Conservation (phyloP, 2,888 invertebrate genomes). For the Hofmannophila pseudospretella region DNA sequence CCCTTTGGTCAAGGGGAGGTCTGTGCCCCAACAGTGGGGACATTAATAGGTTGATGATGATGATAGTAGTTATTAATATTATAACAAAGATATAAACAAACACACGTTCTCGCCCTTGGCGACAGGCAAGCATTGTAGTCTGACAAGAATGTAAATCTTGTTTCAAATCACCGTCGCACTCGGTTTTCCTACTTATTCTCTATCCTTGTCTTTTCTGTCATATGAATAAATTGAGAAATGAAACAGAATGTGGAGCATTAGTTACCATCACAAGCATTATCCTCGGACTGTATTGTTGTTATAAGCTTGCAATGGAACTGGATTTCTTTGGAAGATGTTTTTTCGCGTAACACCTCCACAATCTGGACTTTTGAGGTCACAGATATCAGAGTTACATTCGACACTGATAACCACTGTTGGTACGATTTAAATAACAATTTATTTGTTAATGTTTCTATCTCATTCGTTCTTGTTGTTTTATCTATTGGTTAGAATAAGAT, state of each 20-base stretch:
- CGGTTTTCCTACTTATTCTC: conserved; percentile 21
- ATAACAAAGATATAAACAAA: not conserved
- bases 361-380: conserved; percentile 36
- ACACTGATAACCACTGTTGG: conserved; percentile 31
- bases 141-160: conserved; percentile 40
- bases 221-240: not conserved
- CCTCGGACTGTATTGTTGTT: not conserved
- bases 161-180: conserved; percentile 21
- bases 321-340: too few species aligned
- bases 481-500: conserved; percentile 35
- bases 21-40: too few species aligned
- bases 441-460: conserved; percentile 28
- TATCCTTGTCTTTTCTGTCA: conserved; percentile 7
- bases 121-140: conserved; percentile 30
- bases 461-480: conserved; percentile 25
- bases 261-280: not conserved
- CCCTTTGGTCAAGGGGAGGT: too few species aligned
- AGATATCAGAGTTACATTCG: conserved; percentile 50
- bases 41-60: too few species aligned
- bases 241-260: conserved; percentile 14
- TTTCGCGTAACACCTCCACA: too few species aligned
- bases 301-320: too few species aligned
- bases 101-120: conserved; percentile 44
- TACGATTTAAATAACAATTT: conserved; percentile 22
- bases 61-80: too few species aligned